Evolutionary conservation across 2,797 vertebrate genomes (phyloP).

Genomic region (Enteromius treurensis): DNA sequence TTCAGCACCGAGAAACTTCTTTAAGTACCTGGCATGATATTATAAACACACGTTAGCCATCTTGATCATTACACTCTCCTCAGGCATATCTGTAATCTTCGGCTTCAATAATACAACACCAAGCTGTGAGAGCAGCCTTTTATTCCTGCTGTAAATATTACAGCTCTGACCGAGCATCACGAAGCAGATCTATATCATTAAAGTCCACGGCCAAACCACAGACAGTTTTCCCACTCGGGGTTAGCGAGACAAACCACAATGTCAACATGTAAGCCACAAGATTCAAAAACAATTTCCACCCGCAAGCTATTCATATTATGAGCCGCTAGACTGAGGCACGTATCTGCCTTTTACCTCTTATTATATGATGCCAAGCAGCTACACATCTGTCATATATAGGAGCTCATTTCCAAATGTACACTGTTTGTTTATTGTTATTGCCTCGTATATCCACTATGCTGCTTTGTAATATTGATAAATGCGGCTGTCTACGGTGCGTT

Average conservation of each 20-base stretch:
- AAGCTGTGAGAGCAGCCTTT: slow-evolving; percentile 2
- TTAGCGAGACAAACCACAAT: slow-evolving; percentile 39
- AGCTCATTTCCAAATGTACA: slow-evolving; percentile 15
- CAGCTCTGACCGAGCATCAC: slow-evolving; percentile 3
- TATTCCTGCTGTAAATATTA: slow-evolving; percentile 9
- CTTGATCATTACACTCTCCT: no score
- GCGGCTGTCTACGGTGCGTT: slow-evolving; percentile 1
- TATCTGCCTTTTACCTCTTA: slow-evolving; percentile 22
- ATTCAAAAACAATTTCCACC: slow-evolving; percentile 32
- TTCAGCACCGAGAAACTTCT: background rate
- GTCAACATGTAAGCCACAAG: background rate
- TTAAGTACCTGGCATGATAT: background rate
- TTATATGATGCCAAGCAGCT: slow-evolving; percentile 11
- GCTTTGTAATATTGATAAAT: slow-evolving; percentile 33
- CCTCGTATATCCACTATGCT: slow-evolving; percentile 16
- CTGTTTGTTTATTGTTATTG: slow-evolving; percentile 33
- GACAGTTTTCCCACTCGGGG: slow-evolving; percentile 49
- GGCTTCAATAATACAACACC: background rate
- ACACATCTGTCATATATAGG: slow-evolving; percentile 21
- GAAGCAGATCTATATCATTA: slow-evolving; percentile 17
- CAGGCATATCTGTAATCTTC: background rate
- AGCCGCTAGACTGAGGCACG: background rate
- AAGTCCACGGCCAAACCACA: slow-evolving; percentile 14
- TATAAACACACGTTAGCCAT: background rate
- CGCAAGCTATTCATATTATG: background rate